Percentiles rank a stretch among this genome's conserved stretches.
These are phyloP conservation scores for Carcinoscorpius rotundicauda DNA, from an alignment of 1,140 invertebrate species.

Conservation along the genomic window DNA sequence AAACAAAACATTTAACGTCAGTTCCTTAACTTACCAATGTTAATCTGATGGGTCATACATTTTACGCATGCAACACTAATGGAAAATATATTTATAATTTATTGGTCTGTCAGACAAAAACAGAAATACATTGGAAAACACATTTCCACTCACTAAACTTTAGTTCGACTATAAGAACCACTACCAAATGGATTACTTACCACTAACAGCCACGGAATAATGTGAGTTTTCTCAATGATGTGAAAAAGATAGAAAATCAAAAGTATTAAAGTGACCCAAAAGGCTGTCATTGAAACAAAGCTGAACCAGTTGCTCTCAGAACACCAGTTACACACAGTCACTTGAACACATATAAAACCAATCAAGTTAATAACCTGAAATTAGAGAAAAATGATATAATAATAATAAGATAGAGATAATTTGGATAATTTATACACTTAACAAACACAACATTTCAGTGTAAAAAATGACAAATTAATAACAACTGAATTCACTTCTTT, in stretches of 20 bases:
- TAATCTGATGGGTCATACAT: too few relatives aligned
- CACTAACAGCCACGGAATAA: conserved; percentile 73
- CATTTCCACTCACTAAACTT: too few relatives aligned
- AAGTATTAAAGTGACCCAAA: conserved; percentile 72
- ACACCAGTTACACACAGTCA: neutral
- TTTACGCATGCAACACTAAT: too few relatives aligned
- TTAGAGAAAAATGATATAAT: conserved; percentile 12
- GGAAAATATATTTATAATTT: too few relatives aligned
- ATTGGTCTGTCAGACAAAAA: too few relatives aligned
- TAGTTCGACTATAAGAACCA: too few relatives aligned
- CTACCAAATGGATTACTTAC: conserved; percentile 39
- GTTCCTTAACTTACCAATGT: too few relatives aligned
- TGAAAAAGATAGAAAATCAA: conserved; percentile 72
- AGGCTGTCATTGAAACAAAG: conserved; percentile 67
- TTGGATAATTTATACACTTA: neutral
- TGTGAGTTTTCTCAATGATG: conserved; percentile 67
- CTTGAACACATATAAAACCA: conserved; percentile 66
- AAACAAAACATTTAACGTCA: too few relatives aligned
- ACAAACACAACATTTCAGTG: neutral
- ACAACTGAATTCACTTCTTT: too few relatives aligned
- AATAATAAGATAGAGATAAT: conserved; percentile 3
- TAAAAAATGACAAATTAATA: neutral
- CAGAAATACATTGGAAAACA: too few relatives aligned
- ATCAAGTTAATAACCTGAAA: conserved; percentile 59
- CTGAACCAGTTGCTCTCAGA: conserved; percentile 49